Evolutionary conservation across 2,113 vertebrate species (phyloP).

Genomic region (Sialia sialis): DNA sequence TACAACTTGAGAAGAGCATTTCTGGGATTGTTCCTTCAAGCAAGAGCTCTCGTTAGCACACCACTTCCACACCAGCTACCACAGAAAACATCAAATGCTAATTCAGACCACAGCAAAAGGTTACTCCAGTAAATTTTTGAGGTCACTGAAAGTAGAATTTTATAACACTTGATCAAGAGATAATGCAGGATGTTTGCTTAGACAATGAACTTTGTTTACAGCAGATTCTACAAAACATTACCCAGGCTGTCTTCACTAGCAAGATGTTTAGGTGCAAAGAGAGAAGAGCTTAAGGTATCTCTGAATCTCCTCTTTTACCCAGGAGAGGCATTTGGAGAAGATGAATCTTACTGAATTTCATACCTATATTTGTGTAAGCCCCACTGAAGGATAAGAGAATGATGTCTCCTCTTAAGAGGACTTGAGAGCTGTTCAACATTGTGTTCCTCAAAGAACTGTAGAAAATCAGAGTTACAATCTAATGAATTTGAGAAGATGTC

Average conservation of each 20-base stretch:
- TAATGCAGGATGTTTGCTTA: background rate
- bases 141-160: background rate
- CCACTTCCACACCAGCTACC: background rate
- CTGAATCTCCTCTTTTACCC: background rate
- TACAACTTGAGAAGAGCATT: background rate
- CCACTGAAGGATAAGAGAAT: background rate
- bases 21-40: background rate
- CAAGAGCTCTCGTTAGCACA: background rate
- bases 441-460: slow-evolving; percentile 16
- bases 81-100: background rate
- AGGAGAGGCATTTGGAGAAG: background rate
- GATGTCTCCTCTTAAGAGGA: background rate
- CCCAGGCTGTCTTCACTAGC: background rate
- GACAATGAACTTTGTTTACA: background rate
- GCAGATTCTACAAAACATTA: background rate
- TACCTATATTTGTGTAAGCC: background rate
- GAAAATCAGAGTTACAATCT: slow-evolving; percentile 5
- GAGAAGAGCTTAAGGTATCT: background rate
- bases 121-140: background rate
- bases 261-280: background rate
- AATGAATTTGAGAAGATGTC: slow-evolving; percentile 7
- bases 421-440: background rate
- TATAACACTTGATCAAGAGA: background rate
- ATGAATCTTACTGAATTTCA: background rate
- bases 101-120: background rate